Percentiles rank a stretch among this genome's conserved stretches.
Conservation (phyloP, 2,113 vertebrate genomes). For the Equus quagga region DNA sequence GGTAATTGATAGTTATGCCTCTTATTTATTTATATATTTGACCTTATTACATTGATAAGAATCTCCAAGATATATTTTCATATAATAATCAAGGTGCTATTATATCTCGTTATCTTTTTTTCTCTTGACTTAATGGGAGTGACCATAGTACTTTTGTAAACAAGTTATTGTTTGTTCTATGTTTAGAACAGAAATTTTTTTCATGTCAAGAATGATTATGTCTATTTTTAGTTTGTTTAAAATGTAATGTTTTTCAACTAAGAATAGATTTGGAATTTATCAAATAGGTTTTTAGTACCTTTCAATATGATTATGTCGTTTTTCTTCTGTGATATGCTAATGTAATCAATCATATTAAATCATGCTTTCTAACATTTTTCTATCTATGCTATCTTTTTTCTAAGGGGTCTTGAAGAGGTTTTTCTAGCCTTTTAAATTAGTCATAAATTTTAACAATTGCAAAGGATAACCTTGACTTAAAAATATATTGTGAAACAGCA, state of each 20-base stretch:
- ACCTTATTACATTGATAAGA: not conserved
- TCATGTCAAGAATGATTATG: not conserved
- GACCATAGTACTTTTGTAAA: not conserved
- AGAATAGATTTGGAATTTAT: not conserved
- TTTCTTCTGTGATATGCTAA: conserved; percentile 31
- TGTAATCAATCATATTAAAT: not conserved
- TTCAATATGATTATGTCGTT: not conserved
- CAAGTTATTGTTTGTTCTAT: not conserved
- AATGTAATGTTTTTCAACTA: not conserved
- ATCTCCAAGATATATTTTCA: not conserved
- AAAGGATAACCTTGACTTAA: not conserved
- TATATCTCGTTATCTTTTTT: not conserved
- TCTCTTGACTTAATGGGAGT: not conserved
- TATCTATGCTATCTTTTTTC: not conserved
- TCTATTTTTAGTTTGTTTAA: not conserved
- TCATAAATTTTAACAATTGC: not conserved
- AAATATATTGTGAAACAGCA: not conserved
- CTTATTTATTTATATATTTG: not conserved
- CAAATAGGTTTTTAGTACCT: not conserved
- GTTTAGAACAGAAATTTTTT: not conserved
- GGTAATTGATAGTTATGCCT: not conserved
- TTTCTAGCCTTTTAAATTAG: not conserved
- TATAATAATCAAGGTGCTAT: not conserved
- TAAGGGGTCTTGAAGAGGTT: not conserved
- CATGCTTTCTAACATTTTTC: not conserved